phyloP scores from a whole-genome alignment of 23 tunicate genomes.

The Halocynthia aurantium region DNA sequence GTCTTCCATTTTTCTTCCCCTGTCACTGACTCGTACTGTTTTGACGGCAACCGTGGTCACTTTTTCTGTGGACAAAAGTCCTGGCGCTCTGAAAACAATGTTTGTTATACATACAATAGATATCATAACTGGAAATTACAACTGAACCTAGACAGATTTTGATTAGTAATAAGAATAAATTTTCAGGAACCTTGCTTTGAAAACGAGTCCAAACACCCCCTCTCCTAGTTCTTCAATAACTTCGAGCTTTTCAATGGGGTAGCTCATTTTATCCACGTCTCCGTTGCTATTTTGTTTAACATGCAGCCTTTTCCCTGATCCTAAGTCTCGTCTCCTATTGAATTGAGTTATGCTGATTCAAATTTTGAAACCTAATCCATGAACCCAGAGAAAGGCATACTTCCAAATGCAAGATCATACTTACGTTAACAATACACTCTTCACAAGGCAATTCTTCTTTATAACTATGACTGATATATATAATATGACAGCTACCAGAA shows the following conservation, averaged over 20 bases:
- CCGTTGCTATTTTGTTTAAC: too few species aligned
- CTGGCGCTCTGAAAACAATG: slow-evolving; percentile 18
- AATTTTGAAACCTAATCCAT: too few species aligned
- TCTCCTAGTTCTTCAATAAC: slow-evolving; percentile 25
- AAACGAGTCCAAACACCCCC: slow-evolving; percentile 40
- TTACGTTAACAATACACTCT: too few species aligned
- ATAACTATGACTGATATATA: too few species aligned
- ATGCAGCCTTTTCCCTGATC: too few species aligned
- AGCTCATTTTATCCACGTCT: neutral
- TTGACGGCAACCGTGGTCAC: slow-evolving; percentile 36
- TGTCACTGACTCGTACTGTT: slow-evolving; percentile 8
- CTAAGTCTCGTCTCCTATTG: too few species aligned
- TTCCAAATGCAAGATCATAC: too few species aligned
- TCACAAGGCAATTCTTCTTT: too few species aligned
- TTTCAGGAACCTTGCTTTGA: slow-evolving; percentile 17
- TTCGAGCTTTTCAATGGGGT: slow-evolving; percentile 21
- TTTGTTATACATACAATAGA: neutral
- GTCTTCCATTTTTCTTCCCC: neutral
- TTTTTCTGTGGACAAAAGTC: neutral
- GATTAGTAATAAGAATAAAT: neutral
- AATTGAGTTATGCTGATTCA: too few species aligned
- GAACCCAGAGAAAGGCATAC: too few species aligned
- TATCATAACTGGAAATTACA: neutral
- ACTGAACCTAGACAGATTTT: neutral
- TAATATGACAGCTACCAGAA: too few species aligned